These are phyloP conservation scores for Cistogaster globosa DNA, from an alignment of 2,888 invertebrate genomes.

Conservation along the genomic window DNA sequence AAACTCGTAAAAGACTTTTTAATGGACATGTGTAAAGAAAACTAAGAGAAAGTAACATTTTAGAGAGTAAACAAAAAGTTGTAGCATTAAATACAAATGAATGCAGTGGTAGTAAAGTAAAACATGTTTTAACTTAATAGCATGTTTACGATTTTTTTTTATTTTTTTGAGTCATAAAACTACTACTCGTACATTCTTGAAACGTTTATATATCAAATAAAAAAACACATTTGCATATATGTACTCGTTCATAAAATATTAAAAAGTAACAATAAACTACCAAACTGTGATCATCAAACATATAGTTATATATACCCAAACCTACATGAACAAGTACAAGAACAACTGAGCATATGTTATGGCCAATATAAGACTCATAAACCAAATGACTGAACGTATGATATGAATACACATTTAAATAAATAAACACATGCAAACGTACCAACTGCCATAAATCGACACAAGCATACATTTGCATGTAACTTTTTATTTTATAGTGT, in stretches of 20 bases:
- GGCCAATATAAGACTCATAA: conserved; percentile 38
- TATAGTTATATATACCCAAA: background rate
- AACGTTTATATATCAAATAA: too few species aligned
- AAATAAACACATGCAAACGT: conserved; percentile 22
- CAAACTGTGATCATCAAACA: conserved; percentile 9
- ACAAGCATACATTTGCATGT: conserved; percentile 21
- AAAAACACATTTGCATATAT: background rate
- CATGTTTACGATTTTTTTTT: background rate
- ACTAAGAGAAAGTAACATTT: conserved; percentile 20
- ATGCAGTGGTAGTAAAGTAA: too few species aligned
- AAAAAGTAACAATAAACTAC: background rate
- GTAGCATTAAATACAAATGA: background rate
- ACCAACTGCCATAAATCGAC: background rate
- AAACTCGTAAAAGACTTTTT: background rate
- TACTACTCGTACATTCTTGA: background rate
- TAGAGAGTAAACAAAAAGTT: conserved; percentile 26
- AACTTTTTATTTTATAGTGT: conserved; percentile 36
- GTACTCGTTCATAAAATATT: background rate
- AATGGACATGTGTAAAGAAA: conserved; percentile 8
- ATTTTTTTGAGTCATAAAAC: background rate
- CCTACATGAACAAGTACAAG: background rate
- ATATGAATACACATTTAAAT: conserved; percentile 40
- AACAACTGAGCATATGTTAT: conserved; percentile 16
- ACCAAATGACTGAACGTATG: conserved; percentile 31
- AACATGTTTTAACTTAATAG: background rate